Base-by-base conservation (phyloP, 2,888 invertebrate genomes). In the Eristalis arbustorum region DNA sequence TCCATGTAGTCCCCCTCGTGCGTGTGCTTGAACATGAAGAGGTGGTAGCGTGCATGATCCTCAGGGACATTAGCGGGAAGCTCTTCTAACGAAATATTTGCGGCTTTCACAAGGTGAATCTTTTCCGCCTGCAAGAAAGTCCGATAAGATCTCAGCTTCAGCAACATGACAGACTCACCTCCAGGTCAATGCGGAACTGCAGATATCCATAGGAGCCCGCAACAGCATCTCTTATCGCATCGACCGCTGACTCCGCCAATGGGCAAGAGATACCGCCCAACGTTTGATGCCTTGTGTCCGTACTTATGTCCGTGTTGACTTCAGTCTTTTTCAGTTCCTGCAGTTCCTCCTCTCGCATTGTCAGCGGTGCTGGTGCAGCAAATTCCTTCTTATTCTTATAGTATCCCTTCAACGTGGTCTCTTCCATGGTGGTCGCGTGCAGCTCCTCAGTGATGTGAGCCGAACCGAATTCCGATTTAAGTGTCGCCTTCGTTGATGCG, bases 401-500 rank as follows among this genome's bases (percentile, higher is more conserved):
- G 92, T 98, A 98, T 0, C 98, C 98, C 84, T 95, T 95, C 40
- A 98, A 93, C 10, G 95, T 95, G 1, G 98, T 95, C 91, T 99
- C 99, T 88, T 96, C 96, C 94, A 97, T 91, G 0, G 93, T 93
- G 14, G 98, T 98, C 31, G 97, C 98, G 93, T 98, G 98, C 90
- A 98, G 93, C 93, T 99, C 99, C 92, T 98, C 98, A 90, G 97
- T 97, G 81, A 99, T 98, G 90, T 97, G 97, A 0, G 97, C 96
- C 5, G 97, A 96, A 0, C 99, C 99, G 93, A 99, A 99, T 92
- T 99, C 98, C 90, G 96, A 96, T 92, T 99, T 99, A 34, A 99
- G 94, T 0, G 99, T 99, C 0, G 99, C 98, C 93, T 98, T 98
- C 0, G 99, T 99, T 0, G 98, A 98, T 0, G 99, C 99, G 90